A percentile compares a stretch with the other conserved stretches of the same genome.
Evolutionary conservation across 2,888 invertebrate species (phyloP).

Genomic region (Homarus gammarus): DNA sequence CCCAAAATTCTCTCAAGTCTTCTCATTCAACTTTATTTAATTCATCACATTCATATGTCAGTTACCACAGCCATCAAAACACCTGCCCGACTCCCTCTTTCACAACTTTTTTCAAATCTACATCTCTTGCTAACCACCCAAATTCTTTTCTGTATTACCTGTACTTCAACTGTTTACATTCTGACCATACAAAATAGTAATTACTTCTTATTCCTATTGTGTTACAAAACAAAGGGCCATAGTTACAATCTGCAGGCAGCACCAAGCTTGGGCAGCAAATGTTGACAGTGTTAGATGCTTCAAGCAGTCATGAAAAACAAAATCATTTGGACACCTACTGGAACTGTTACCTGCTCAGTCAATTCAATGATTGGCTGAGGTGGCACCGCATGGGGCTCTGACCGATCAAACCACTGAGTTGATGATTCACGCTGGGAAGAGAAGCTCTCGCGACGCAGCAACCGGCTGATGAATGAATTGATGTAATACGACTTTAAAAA

Average conservation of each 20-base stretch:
- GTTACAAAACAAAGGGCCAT: background rate
- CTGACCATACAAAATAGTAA: too few species aligned
- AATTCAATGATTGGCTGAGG: conserved; percentile 61
- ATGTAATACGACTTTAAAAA: too few species aligned
- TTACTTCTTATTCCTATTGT: background rate
- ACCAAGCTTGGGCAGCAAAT: conserved; percentile 7
- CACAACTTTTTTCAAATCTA: background rate
- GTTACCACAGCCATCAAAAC: too few species aligned
- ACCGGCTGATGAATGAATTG: conserved; percentile 24
- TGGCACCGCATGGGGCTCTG: conserved; percentile 19
- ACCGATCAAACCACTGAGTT: conserved; percentile 63
- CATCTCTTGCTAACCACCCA: background rate
- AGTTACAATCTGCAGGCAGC: background rate
- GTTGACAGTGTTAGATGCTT: conserved; percentile 24
- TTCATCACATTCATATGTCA: too few species aligned
- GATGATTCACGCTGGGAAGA: conserved; percentile 44
- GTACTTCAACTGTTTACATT: too few species aligned
- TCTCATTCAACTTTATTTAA: too few species aligned
- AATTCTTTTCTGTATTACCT: too few species aligned
- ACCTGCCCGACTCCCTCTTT: too few species aligned
- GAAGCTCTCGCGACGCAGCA: conserved; percentile 63
- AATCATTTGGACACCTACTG: conserved; percentile 40
- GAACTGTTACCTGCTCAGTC: conserved; percentile 56
- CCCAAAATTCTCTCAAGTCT: too few species aligned
- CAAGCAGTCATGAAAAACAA: conserved; percentile 14